These are phyloP conservation scores for Yponomeuta plumbellus DNA, from an alignment of 2,888 invertebrate species.

Conservation along the genomic window DNA sequence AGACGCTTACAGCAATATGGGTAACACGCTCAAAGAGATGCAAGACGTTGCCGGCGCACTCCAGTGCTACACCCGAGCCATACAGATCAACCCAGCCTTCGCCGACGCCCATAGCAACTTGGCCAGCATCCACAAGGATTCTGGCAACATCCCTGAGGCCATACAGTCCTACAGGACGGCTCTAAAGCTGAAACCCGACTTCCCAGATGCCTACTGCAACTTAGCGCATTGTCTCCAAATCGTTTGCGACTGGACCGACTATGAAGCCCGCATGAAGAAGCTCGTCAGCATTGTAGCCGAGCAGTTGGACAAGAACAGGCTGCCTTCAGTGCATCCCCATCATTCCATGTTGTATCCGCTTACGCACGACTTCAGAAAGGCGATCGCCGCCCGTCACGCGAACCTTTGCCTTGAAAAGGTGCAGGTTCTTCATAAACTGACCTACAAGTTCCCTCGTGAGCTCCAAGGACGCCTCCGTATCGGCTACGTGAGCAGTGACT, in stretches of 20 bases:
- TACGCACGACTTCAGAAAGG: slow-evolving; percentile 95
- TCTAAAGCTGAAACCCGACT: slow-evolving; percentile 97
- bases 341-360: slow-evolving; percentile 99
- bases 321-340: slow-evolving; percentile 99
- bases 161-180: slow-evolving; percentile 98
- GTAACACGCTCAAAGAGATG: slow-evolving; percentile 99
- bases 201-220: slow-evolving; percentile 99
- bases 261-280: slow-evolving; percentile 97
- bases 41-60: slow-evolving; percentile 98
- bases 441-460: slow-evolving; percentile 87
- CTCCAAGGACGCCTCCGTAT: slow-evolving; percentile 86
- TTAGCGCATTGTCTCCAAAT: slow-evolving; percentile 99
- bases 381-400: slow-evolving; percentile 97
- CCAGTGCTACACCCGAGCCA: slow-evolving; percentile 98
- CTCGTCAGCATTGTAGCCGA: slow-evolving; percentile 97
- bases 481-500: slow-evolving; percentile 99
- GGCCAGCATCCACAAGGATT: slow-evolving; percentile 99
- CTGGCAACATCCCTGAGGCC: slow-evolving; percentile 99
- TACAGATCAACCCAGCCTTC: slow-evolving; percentile 99
- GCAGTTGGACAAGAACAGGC: slow-evolving; percentile 96
- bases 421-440: slow-evolving; percentile 93
- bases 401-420: slow-evolving; percentile 98
- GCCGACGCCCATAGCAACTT: slow-evolving; percentile 99
- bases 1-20: slow-evolving; percentile 99
- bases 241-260: slow-evolving; percentile 99